Evolutionary conservation across 2,113 vertebrate genomes (phyloP), one percentile per base, ranked within the genome.

Genomic region (Tamias sibiricus): DNA sequence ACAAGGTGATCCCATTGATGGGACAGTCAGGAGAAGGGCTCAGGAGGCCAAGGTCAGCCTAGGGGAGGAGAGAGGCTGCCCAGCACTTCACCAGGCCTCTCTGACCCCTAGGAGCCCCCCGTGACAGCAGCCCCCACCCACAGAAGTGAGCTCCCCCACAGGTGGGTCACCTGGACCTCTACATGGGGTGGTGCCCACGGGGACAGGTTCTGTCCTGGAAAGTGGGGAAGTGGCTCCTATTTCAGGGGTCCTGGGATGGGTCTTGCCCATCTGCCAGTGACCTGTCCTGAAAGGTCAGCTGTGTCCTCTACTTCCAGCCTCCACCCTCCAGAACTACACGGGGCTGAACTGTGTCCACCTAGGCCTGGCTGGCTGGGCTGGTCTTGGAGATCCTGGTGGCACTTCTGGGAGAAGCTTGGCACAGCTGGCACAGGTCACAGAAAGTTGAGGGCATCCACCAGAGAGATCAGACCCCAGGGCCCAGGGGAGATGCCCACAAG

Each of bases 381-480:
- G 69, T 59, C 69, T 8, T 83, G 49, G 35, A 92, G 84, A n/a
- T 42, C 40, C 77, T 92, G 35, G 69, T 20, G 59, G 77, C 0
- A 1, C n/a, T 95, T 62, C 84, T 83, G 90, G 95, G 49, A 17
- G 90, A 95, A 88, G 84, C 77, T 17, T 47, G 84, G 59, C 40
- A 30, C 40, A 87, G 59, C 49, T 1, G 5, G 40, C 0, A 1
- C 26, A 28, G 10, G 16, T 19, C 13, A 6, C 28, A 37, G 35
- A 66, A 2, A 66, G n/a, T 1, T 7, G 42, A 47, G 30, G 17
- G 37, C 2, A 0, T 40, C 42, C 42, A 4, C 2, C 22, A 28
- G 59, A 28, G 59, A 57, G 11, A 13, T 22, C 7, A 26, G 12
- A 37, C 69, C 35, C 57, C 44, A 22, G 37, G 9, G 1, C 35